Evolutionary conservation across 2,797 vertebrate species (phyloP), one percentile per base, ranked within the genome.

Genomic region (Muraenolepis orangiensis): DNA sequence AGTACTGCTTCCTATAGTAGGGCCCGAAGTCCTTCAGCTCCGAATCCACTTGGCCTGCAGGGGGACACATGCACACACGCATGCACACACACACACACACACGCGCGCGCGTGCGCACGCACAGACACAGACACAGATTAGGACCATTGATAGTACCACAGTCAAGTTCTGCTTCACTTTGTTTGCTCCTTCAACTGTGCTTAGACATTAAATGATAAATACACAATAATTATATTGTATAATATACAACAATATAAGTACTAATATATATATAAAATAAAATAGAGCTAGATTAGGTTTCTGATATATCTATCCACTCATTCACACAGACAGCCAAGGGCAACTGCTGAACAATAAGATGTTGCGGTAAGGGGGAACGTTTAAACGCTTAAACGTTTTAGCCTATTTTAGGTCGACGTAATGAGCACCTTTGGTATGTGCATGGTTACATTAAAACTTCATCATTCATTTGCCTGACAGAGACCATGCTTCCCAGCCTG

Each of bases 1-100:
- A 84, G 0, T 95, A 94, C 85, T 98, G 97, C 66, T 92, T 93
- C 70, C 79, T 93, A 88, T 97, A 98, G 87, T 93, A 94, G 0
- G 93, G 91, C 57, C 93, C 86, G 82, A 98, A 97, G 70, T 91
- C 93, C 75, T 90, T 93, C 82, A 98, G 92, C 81, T 89, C 84
- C 0, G 93, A 92, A 78, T 97, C 93, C 0, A 93, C 94, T 83
- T 93, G 92, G 3, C 86, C 96, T 98, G 84, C 64, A 77, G 20
- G 8, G 46, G 61, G 81, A 57, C 87, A 79, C 14, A 77, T 29
- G 89, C 38, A 69, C 51, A 72, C 16, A 0, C n/a, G 66, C 72
- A 76, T 85, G 81, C 12, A 78, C 30, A 89, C 70, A 81, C 68
- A 74, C 10, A 20, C n/a, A 28, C n/a, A 74, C 36, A 20, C 57